phyloP scores from a whole-genome alignment of 2,888 invertebrate species.

The Glaucopsyche alexis region DNA sequence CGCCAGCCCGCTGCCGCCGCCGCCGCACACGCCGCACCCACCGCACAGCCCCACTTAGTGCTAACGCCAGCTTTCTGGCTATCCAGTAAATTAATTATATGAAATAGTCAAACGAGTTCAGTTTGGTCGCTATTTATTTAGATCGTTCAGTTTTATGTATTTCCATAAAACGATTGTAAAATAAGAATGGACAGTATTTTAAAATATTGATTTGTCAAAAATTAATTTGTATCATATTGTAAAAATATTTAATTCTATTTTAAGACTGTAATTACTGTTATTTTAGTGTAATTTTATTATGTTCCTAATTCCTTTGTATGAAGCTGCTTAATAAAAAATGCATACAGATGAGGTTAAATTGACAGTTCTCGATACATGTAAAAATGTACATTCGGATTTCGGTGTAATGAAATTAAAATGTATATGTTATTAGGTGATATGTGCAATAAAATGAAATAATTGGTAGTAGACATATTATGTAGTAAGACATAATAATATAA shows the following conservation, averaged over 20 bases:
- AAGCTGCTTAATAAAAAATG: conserved; percentile 26
- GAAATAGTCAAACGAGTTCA: conserved; percentile 21
- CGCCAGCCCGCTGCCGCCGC: conserved; percentile 64
- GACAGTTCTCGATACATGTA: conserved; percentile 17
- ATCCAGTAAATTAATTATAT: conserved; percentile 17
- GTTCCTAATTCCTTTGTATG: conserved; percentile 69
- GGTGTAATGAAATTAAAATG: conserved; percentile 24
- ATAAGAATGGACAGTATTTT: conserved; percentile 25
- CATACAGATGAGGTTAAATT: conserved; percentile 24
- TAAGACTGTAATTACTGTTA: conserved; percentile 71
- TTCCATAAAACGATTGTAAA: background rate
- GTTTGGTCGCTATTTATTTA: conserved; percentile 36
- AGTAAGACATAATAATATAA: conserved; percentile 50
- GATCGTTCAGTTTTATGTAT: conserved; percentile 21
- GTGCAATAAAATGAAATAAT: conserved; percentile 71
- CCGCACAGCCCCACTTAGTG: conserved; percentile 72
- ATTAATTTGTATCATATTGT: conserved; percentile 57
- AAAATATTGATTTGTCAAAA: conserved; percentile 21
- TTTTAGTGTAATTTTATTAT: conserved; percentile 51
- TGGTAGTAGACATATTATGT: conserved; percentile 56
- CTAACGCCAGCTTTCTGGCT: conserved; percentile 27
- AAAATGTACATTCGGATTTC: conserved; percentile 19
- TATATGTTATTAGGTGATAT: conserved; percentile 48
- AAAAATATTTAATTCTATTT: conserved; percentile 62
- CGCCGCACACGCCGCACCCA: conserved; percentile 62